phyloP scores from a whole-genome alignment of 2,888 invertebrate species.

The Drosophila tripunctata region DNA sequence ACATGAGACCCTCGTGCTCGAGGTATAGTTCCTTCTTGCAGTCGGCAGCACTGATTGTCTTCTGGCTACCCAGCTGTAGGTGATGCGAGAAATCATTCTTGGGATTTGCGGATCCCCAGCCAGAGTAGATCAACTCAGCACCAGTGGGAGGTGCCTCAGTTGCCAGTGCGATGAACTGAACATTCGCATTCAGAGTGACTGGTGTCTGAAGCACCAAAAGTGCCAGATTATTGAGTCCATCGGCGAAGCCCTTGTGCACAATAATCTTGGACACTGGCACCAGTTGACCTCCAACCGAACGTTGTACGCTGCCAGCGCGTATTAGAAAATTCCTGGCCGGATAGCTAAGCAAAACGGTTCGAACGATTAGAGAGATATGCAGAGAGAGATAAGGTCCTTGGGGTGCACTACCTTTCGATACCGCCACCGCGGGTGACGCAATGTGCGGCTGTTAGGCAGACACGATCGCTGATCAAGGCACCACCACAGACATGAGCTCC shows the following conservation, averaged over 20 bases:
- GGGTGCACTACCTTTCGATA: conserved; percentile 56
- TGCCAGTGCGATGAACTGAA: conserved; percentile 69
- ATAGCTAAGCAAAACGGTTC: conserved; percentile 50
- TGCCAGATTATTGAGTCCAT: conserved; percentile 74
- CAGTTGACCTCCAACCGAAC: conserved; percentile 73
- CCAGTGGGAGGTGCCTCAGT: conserved; percentile 56
- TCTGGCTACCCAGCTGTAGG: conserved; percentile 69
- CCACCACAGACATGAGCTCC: conserved; percentile 76
- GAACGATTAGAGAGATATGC: neutral
- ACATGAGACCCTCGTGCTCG: conserved; percentile 69
- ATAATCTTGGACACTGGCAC: conserved; percentile 65
- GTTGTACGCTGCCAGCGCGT: conserved; percentile 82
- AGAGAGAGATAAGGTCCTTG: neutral
- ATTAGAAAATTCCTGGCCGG: conserved; percentile 68
- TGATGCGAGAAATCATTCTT: conserved; percentile 58
- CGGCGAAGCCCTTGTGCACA: conserved; percentile 64
- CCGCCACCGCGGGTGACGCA: conserved; percentile 71
- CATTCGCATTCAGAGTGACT: conserved; percentile 57
- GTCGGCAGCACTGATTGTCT: conserved; percentile 53
- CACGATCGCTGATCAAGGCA: conserved; percentile 60
- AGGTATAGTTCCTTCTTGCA: conserved; percentile 60
- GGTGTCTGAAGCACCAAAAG: conserved; percentile 72
- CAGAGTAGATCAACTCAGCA: conserved; percentile 63
- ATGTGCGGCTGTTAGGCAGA: conserved; percentile 79
- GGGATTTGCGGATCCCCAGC: conserved; percentile 74